Conservation (phyloP, 2,797 vertebrate species). For the Sphenodon punctatus region DNA sequence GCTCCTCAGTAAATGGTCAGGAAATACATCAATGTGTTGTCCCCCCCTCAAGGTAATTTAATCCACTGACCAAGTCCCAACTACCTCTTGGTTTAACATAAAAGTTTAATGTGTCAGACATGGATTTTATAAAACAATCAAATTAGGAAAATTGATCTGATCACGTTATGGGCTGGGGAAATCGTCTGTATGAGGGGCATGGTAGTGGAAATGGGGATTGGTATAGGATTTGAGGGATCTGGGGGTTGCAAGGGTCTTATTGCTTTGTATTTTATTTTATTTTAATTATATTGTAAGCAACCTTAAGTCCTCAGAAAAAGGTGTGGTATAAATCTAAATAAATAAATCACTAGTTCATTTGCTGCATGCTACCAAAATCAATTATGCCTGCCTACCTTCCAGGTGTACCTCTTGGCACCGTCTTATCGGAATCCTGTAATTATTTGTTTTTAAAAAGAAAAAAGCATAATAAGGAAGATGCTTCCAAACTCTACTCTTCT, state of each 20-base stretch:
- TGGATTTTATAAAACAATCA: background rate
- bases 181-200: no score
- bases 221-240: no score
- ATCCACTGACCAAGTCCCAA: background rate
- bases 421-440: slow-evolving; percentile 89
- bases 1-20: background rate
- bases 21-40: background rate
- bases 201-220: no score
- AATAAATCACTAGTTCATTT: background rate
- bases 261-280: no score
- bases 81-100: background rate
- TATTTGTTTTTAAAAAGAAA: background rate
- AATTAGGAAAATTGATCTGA: slow-evolving; percentile 9
- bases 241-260: no score
- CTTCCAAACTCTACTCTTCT: slow-evolving; percentile 34
- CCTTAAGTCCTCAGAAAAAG: no score
- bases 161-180: no score
- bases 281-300: no score
- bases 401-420: slow-evolving; percentile 89
- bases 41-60: background rate
- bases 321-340: no score
- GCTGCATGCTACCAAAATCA: background rate
- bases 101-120: background rate
- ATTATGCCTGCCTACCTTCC: slow-evolving; percentile 83
- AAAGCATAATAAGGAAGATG: slow-evolving; percentile 30